Base-by-base conservation (phyloP, 2,888 invertebrate genomes). In the Nyleta sp. region DNA sequence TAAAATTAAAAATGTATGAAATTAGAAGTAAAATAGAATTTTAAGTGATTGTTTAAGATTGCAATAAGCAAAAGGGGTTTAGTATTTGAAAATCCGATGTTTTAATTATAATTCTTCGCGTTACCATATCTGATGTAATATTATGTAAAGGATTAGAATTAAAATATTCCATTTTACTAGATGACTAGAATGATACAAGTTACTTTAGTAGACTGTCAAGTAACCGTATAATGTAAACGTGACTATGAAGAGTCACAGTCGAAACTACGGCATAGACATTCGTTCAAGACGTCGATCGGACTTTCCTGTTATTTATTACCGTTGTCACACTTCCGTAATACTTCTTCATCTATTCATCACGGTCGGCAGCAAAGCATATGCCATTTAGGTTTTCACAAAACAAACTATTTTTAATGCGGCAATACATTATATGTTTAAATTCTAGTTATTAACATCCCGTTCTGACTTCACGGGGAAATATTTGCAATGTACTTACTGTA, bases 241-340 rank as follows among this genome's bases (percentile, higher is more conserved):
- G 73, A 74, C 76, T 74, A 68, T 60, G 50, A 50, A 55, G 64
- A 52, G 57, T 57, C 55, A 55, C 64, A 70, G 68, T 78, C 74
- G 65, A 78, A 78, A 74, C 70, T 74, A 52, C 60, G 64, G 40
- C 65, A 44, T 44, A 53, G 65, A 59, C 72, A 65, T 60, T 73
- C 73, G 64, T 72, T 62, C 57, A 42, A 76, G 60, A 73, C 71
- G 73, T 80, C 80, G 73, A 80, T 80, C 72, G 64, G 64, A 81
- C 82, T 86, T 85, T 84, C 85, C 87, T 85, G 85, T 87, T 87
- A 87, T 88, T 87, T 87, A 88, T 87, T 88, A 87, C 87, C 87
- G 86, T 87, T 87, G 87, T 85, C 87, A 84, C 84, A 86, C 87
- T 87, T 88, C 88, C 87, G 88, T 86, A 85, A 88, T 85, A 86